Conservation (phyloP, 2,888 invertebrate genomes). For the Anoncus sp. region DNA sequence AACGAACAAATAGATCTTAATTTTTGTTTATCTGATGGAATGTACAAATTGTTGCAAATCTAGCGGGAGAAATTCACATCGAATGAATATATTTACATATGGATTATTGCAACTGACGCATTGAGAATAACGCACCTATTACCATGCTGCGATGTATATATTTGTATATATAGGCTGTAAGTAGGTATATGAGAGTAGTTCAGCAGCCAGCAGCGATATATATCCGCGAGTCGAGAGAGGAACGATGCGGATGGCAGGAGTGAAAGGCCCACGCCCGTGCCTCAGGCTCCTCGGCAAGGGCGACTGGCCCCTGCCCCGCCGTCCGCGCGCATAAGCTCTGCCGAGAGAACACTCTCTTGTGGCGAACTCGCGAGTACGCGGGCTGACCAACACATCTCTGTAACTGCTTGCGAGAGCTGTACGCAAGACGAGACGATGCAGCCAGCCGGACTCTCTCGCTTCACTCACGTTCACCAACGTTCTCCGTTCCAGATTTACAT, state of each 20-base stretch:
- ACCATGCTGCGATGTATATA: no score
- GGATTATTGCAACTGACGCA: no score
- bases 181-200: constrained; percentile 65
- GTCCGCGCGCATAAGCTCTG: constrained; percentile 59
- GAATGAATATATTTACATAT: neutral
- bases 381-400: constrained; percentile 59
- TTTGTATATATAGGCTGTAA: constrained; percentile 28
- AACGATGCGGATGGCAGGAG: constrained; percentile 83
- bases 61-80: no score
- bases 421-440: constrained; percentile 32
- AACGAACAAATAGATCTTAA: no score
- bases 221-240: constrained; percentile 72
- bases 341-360: constrained; percentile 60
- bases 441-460: constrained; percentile 30
- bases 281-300: constrained; percentile 82
- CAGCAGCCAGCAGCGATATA: constrained; percentile 71
- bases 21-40: no score
- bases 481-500: constrained; percentile 68
- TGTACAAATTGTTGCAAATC: no score
- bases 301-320: constrained; percentile 81
- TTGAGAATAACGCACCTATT: no score
- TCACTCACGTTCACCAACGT: constrained; percentile 62
- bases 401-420: constrained; percentile 53
- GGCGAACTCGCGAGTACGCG: constrained; percentile 49
- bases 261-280: constrained; percentile 84